A percentile compares a stretch with the other conserved stretches of the same genome.
These are phyloP conservation scores for Parazoanthus darwini DNA, from an alignment of 92 coral and sea anemone species.

Conservation along the genomic window DNA sequence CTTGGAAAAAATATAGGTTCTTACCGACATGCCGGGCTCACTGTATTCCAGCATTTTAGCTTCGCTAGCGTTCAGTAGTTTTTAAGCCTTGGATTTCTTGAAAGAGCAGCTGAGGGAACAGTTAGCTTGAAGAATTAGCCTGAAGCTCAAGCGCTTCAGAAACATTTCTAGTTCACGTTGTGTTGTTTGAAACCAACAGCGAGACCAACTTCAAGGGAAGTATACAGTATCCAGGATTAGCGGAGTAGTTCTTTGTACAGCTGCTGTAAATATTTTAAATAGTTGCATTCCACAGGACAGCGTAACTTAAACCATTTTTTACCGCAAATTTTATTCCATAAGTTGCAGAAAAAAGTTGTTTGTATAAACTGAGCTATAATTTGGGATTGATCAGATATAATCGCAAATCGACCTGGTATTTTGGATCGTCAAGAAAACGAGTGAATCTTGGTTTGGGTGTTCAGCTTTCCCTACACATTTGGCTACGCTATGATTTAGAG, in stretches of 20 bases:
- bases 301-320: constrained; percentile 3
- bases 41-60: not conserved
- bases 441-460: not conserved
- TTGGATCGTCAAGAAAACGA: not conserved
- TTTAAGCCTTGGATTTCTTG: not conserved
- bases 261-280: constrained; percentile 6
- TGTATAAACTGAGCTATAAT: not conserved
- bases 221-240: not conserved
- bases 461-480: too few relatives aligned
- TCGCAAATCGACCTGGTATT: constrained; percentile 1
- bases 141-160: not conserved
- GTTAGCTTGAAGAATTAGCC: not conserved
- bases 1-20: too few relatives aligned
- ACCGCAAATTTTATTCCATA: not conserved
- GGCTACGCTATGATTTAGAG: not conserved
- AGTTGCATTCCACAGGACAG: not conserved
- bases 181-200: not conserved
- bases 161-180: not conserved
- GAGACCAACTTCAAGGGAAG: not conserved
- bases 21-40: too few relatives aligned
- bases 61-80: too few relatives aligned
- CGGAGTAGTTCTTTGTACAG: not conserved
- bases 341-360: not conserved
- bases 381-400: not conserved
- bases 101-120: not conserved